Evolutionary conservation across 2,797 vertebrate species (phyloP), one percentile per base, ranked within the genome.

Genomic region (Enteromius treurensis): DNA sequence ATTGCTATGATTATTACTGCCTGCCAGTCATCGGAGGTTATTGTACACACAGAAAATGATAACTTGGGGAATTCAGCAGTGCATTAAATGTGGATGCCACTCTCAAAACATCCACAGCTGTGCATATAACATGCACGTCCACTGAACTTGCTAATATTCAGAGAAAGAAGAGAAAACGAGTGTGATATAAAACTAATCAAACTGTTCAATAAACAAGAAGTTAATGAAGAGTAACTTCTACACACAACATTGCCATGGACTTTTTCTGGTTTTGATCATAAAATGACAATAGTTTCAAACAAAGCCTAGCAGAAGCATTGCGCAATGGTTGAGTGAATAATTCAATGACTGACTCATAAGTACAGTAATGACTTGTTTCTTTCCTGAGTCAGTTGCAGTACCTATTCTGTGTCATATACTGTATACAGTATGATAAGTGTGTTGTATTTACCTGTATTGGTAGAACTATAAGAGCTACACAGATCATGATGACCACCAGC

Each of bases 401-500:
- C 55, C 34, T 53, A 55, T 55, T 55, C 19, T 4, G 29, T 42
- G 37, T 42, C 23, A 32, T n/a, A 34, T 65, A 34, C 19, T 65
- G 9, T 17, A 32, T 4, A 64, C 4, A 29, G n/a, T 26, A 74
- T 6, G 2, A 53, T 49, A 9, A 42, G 17, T n/a, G 2, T 37
- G 7, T 53, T 8, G 51, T 29, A 85, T 90, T 89, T 55, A 96
- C 95, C 95, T 96, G 95, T 71, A 96, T 95, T 82, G 95, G 95
- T 87, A 96, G 93, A 69, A 96, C 95, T 2, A 96, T 96, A 86
- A 96, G 95, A 0, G 95, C 95, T 85, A 96, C 95, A 8, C 95
- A 96, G 87, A 96, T 96, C 95, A 96, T 96, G 90, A 96, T 95
- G 89, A 96, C 95, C 83, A 96, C 95, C 87, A 96, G 92, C 13